phyloP scores from a whole-genome alignment of 2,797 vertebrate species.

The Ara ararauna region DNA sequence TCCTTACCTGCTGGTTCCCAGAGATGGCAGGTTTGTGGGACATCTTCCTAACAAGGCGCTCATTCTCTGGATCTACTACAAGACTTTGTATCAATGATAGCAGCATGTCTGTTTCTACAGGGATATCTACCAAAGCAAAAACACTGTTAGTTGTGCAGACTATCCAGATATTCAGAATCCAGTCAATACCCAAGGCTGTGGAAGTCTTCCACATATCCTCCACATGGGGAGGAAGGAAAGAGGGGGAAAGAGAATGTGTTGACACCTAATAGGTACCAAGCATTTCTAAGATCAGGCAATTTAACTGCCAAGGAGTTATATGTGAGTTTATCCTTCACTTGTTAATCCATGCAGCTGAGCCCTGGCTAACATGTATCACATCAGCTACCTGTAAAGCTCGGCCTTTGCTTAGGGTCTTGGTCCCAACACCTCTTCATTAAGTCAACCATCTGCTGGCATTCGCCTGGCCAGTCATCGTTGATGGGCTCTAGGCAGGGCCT shows the following conservation, averaged over 20 bases:
- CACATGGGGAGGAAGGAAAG: rapidly evolving
- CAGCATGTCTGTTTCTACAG: slow-evolving; percentile 83
- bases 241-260: neutral
- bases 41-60: slow-evolving; percentile 64
- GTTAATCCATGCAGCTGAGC: rapidly evolving
- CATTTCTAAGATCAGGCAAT: rapidly evolving
- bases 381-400: slow-evolving; percentile 83
- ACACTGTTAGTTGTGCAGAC: neutral
- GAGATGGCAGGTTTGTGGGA: slow-evolving; percentile 47
- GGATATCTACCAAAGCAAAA: slow-evolving; percentile 75
- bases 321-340: rapidly evolving
- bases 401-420: slow-evolving; percentile 81
- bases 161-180: neutral
- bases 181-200: neutral
- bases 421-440: slow-evolving; percentile 89
- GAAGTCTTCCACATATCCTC: neutral
- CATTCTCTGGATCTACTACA: slow-evolving; percentile 48
- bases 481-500: slow-evolving; percentile 80
- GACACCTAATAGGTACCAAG: neutral
- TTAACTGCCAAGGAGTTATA: too few species aligned
- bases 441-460: slow-evolving; percentile 82
- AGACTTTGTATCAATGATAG: slow-evolving; percentile 82
- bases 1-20: slow-evolving; percentile 32
- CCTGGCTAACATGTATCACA: rapidly evolving
- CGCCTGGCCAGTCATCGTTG: slow-evolving; percentile 77